Evolutionary conservation across 2,113 vertebrate species (phyloP), one percentile per base, ranked within the genome.

Genomic region (Rhagologus leucostigma): DNA sequence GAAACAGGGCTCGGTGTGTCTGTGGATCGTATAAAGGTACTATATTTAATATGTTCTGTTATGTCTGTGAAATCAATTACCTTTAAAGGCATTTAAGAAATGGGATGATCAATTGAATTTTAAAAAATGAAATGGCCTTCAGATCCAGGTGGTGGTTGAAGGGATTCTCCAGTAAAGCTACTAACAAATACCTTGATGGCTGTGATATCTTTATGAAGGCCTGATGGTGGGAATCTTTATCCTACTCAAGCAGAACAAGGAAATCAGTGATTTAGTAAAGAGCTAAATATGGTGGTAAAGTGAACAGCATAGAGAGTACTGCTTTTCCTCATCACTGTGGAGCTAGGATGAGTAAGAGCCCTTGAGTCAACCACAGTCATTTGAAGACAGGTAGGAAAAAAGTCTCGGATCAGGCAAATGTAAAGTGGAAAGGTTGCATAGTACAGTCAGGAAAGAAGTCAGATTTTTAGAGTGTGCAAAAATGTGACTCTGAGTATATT

Each of bases 1-100:
- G 98, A 99, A 87, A 98, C 98, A 2, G 98, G 99, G 50, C 96
- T 99, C 1, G 98, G 97, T 42, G 89, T 98, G 26, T 70, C 98
- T 65, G 91, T 92, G 63, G 97, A 99, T 96, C 97, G 13, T 60
- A 57, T 93, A 84, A 98, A 99, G 99, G 99, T 99, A 97, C 35
- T 82, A 17, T 65, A 53, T 86, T 90, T 86, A 59, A 22, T 49
- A 70, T 4, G 12, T 91, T 46, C 63, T 15, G 16, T 87, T 63
- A 10, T 44, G 37, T 60, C 83, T 24, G 27, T 91, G 82, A 76
- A 62, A 83, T 53, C 27, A 30, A 8, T 79, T 59, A 11, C 19
- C 10, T 88, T 87, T 78, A 76, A 89, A 67, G 70, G n/a, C 41
- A 86, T 17, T 84, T 93, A 57, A 90, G 21, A 94, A 86, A 52